Evolutionary conservation across 2,797 vertebrate species (phyloP), one percentile per base, ranked within the genome.

Genomic region (Poecilia gillii): DNA sequence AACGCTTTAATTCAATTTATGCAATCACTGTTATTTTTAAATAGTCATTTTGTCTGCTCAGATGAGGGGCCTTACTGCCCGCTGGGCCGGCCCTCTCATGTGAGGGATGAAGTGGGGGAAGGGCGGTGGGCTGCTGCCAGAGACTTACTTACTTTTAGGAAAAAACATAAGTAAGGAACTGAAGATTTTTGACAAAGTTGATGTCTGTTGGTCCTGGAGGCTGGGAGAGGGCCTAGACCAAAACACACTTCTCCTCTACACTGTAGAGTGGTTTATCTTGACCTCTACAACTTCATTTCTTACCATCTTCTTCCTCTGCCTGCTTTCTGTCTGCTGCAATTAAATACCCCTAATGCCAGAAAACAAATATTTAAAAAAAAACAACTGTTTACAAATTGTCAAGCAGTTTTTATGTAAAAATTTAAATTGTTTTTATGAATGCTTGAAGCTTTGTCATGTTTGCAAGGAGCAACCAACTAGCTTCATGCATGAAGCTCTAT

Each of bases 1-100:
- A 98, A 97, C 92, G 96, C 96, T 97, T 96, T 99, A 99, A 99
- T 99, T 99, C 97, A 99, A 99, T 99, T 98, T 98, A 99, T 99
- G 97, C 98, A 98, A 98, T 97, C 97, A 93, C 95, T 96, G 97
- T 98, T 98, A 98, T 98, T 97, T 99, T 99, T 99, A 99, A 99
- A 99, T 97, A 98, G 97, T 98, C 97, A 96, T 98, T 98, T 99
- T 96, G 95, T 96, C 95, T 95, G 92, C 94, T 96, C 94, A 94
- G 94, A 96, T 95, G 96, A 95, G 93, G 94, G 93, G 93, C 93
- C 91, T 90, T 88, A 73, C 92, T 93, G 94, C 92, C 94, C 87
- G 91, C 93, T 94, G 93, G 92, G 93, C 91, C 72, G 88, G 89
- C 88, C 90, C 83, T 89, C 93, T 91, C 92, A 90, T 92, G 88